phyloP scores from a whole-genome alignment of 1,140 invertebrate species.

The Diprion similis region DNA sequence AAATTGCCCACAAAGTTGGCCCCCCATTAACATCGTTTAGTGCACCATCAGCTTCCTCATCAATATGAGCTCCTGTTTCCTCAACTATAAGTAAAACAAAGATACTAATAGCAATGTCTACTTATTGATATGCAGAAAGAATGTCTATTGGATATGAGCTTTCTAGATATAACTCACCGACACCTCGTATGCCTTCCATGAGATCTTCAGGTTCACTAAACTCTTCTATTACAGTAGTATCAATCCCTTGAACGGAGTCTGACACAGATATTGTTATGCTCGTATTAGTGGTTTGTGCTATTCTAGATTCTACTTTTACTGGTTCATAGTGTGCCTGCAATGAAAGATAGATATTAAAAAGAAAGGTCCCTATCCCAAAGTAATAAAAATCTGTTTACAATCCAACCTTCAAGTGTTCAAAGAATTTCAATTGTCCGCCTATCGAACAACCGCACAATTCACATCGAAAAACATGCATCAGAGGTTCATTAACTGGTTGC shows the following conservation, averaged over 20 bases:
- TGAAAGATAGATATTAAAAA: background rate
- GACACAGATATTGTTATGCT: constrained; percentile 46
- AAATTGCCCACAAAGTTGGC: constrained; percentile 49
- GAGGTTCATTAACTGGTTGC: constrained; percentile 22
- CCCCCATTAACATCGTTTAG: constrained; percentile 42
- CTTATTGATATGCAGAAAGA: background rate
- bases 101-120: background rate
- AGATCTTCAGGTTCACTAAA: constrained; percentile 85
- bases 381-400: constrained; percentile 20
- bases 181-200: constrained; percentile 79
- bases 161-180: constrained; percentile 56
- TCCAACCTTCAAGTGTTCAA: constrained; percentile 74
- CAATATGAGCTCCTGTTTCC: constrained; percentile 58
- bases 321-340: constrained; percentile 75
- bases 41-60: constrained; percentile 52
- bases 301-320: constrained; percentile 56
- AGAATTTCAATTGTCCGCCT: constrained; percentile 77
- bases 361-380: constrained; percentile 19
- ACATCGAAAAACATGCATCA: constrained; percentile 64
- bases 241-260: constrained; percentile 42
- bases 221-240: constrained; percentile 64
- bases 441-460: constrained; percentile 72
- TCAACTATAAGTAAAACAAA: constrained; percentile 44
- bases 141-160: background rate
- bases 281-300: constrained; percentile 52